Evolutionary conservation across 2,797 vertebrate species (phyloP).

Genomic region (Basileuterus tristriatus): DNA sequence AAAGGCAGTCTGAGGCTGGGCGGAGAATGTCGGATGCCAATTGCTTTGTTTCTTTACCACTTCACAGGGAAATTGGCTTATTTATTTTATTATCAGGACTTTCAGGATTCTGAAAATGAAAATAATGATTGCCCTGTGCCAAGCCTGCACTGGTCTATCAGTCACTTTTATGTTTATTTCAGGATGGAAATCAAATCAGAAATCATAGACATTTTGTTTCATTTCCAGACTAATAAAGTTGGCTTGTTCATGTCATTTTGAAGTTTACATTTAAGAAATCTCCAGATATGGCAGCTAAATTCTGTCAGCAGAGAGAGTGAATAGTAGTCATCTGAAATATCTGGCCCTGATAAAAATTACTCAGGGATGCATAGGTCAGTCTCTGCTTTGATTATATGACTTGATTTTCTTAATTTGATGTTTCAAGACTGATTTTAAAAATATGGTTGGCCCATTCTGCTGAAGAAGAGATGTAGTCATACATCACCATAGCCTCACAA

Average conservation of each 20-base stretch:
- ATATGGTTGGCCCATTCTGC: neutral
- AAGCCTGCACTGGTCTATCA: neutral
- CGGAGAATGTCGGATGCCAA: fast-evolving
- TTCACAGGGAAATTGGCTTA: neutral
- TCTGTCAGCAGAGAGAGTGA: neutral
- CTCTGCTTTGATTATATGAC: neutral
- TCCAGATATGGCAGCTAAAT: neutral
- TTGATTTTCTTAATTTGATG: neutral
- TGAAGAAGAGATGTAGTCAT: neutral
- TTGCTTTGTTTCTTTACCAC: neutral
- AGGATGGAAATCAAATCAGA: neutral
- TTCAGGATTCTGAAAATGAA: neutral
- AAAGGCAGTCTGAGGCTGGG: neutral
- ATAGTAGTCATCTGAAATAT: neutral
- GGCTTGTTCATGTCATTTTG: neutral
- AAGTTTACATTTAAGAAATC: neutral
- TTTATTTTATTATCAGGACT: neutral
- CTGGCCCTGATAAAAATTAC: neutral
- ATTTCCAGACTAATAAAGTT: neutral
- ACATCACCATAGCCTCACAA: neutral
- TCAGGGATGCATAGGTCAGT: neutral
- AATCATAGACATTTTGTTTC: neutral
- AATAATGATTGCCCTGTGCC: neutral
- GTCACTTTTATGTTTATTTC: neutral
- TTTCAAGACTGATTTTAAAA: neutral